Evolutionary conservation across 2,797 vertebrate genomes (phyloP).

Genomic region (Onychomys torridus): DNA sequence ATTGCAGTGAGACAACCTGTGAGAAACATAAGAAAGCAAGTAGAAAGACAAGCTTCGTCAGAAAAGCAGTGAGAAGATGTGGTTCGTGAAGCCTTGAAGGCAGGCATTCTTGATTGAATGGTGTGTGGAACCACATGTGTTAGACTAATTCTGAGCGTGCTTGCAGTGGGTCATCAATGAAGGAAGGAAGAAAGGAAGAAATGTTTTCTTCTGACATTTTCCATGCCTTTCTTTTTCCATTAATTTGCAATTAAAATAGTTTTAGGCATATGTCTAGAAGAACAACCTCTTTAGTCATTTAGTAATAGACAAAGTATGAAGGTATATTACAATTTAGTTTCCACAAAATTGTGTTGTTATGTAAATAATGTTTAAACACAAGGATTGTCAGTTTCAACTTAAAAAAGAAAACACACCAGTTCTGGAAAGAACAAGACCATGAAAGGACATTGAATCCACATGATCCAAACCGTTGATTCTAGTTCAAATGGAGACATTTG

Average conservation of each 20-base stretch:
- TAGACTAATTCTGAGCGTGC: constrained; percentile 28
- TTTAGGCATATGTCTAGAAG: not conserved
- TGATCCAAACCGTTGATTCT: not conserved
- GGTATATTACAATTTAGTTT: not conserved
- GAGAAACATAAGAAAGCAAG: not conserved
- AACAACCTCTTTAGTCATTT: not conserved
- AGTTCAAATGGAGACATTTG: not conserved
- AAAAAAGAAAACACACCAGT: not conserved
- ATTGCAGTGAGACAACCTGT: not conserved
- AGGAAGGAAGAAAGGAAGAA: not conserved
- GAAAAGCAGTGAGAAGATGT: not conserved
- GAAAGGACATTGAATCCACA: not conserved
- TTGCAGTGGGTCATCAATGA: not conserved
- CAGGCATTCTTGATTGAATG: not conserved
- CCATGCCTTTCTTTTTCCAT: constrained; percentile 22
- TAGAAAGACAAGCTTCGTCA: not conserved
- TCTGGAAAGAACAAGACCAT: not conserved
- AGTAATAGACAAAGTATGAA: constrained; percentile 16
- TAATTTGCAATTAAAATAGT: constrained; percentile 23
- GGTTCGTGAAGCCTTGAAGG: not conserved
- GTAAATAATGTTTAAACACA: constrained; percentile 25
- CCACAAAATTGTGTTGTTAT: not conserved
- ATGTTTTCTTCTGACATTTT: not conserved
- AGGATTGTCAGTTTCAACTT: not conserved
- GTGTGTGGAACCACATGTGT: not conserved